These are phyloP conservation scores for Tragelaphus scriptus DNA, from an alignment of 2,113 vertebrate species.

Conservation along the genomic window DNA sequence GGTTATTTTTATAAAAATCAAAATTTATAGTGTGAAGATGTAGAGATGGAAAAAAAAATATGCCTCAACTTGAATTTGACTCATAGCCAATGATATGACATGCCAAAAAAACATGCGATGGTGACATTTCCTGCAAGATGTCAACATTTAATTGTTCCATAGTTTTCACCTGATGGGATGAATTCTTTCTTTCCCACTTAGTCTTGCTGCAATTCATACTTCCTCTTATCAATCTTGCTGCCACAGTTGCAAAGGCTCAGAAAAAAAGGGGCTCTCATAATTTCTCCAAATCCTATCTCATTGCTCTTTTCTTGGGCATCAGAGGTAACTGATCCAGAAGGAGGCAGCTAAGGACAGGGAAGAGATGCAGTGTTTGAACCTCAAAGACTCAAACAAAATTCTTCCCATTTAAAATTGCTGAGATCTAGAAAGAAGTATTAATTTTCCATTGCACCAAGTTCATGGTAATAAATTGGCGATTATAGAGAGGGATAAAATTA, in stretches of 20 bases:
- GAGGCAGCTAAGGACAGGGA: not conserved
- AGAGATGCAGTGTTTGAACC: not conserved
- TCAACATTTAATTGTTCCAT: not conserved
- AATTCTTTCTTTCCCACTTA: not conserved
- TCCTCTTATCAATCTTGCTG: not conserved
- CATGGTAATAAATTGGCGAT: not conserved
- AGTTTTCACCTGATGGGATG: not conserved
- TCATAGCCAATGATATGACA: not conserved
- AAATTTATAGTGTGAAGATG: not conserved
- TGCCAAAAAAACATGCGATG: not conserved
- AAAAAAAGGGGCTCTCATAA: not conserved
- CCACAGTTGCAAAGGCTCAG: not conserved
- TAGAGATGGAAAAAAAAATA: not conserved
- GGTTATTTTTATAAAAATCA: not conserved
- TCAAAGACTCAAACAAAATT: not conserved
- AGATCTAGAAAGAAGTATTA: not conserved
- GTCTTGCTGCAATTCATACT: not conserved
- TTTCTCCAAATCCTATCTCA: not conserved
- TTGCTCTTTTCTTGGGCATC: not conserved
- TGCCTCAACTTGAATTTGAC: not conserved
- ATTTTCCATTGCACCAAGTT: slow-evolving; percentile 14
- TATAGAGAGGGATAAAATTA: not conserved
- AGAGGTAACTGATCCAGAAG: not conserved
- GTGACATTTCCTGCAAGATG: not conserved
- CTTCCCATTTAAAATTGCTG: not conserved